Base-by-base conservation (phyloP, 2,113 vertebrate genomes). In the Balaeniceps rex region DNA sequence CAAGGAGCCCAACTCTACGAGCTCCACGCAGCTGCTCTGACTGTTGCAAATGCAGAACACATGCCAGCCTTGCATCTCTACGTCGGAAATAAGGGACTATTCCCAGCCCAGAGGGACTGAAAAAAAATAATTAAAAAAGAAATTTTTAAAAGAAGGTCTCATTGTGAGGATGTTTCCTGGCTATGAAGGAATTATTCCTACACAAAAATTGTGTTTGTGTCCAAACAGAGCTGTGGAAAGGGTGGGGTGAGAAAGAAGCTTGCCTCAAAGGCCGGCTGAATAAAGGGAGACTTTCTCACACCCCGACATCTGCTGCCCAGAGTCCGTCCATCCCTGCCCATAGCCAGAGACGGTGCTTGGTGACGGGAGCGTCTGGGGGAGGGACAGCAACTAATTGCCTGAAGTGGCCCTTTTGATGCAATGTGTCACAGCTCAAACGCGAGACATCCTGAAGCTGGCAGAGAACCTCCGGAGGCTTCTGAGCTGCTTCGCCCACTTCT, bases 241-340 rank as follows among this genome's bases (percentile, higher is more conserved):
- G 61, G 57, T 65, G 70, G 61, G 44, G 60, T 96, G 90, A 83
- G 93, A 76, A 85, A 90, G 68, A 76, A 83, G 42, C 40, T 83
- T 65, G 44, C 70, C 63, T 91, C 84, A 93, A 85, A 95, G 66
- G 38, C 55, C 2, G 0, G 3, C 58, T 89, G 89, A 76, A 52
- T 93, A 76, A 82, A 95, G 51, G 33, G 33, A 89, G 89, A 52
- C 2, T 85, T 89, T 83, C 84, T 93, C 74, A 79, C 74, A 87
- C 16, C 26, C 70, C 34, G 66, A 61, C 84, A 87, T 96, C 81
- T 95, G 91, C 89, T 93, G 52, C 89, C 77, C 83, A 87, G 84
- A 89, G 82, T 61, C 19, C 82, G 19, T 69, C 75, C 47, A 10
- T 75, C 61, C 71, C 22, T 84, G 52, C 47, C 52, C 19, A 1